Conservation (phyloP, 2,888 invertebrate species). For the Strigamia transsilvanica region DNA sequence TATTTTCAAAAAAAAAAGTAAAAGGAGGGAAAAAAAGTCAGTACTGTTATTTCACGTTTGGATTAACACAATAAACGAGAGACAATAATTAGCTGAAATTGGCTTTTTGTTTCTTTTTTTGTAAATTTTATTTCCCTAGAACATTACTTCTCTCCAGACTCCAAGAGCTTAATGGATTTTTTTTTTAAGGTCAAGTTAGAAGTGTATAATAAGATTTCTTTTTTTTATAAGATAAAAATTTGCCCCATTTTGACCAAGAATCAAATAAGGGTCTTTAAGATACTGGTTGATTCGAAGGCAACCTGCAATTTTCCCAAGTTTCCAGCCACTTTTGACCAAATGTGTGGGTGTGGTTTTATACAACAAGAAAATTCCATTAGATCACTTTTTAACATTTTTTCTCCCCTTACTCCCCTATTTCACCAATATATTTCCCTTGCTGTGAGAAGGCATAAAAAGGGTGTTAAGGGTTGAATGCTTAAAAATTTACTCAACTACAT, state of each 20-base stretch:
- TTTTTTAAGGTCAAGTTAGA: background rate
- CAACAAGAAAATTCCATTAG: slow-evolving; percentile 46
- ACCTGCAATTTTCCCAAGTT: slow-evolving; percentile 1
- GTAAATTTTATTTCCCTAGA: background rate
- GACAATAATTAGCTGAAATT: slow-evolving; percentile 30
- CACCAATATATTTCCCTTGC: slow-evolving; percentile 12
- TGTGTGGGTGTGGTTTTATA: slow-evolving; percentile 34
- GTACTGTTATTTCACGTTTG: slow-evolving; percentile 17
- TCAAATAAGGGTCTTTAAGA: background rate
- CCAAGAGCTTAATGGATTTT: background rate
- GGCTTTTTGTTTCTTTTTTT: background rate
- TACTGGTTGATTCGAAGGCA: slow-evolving; percentile 15
- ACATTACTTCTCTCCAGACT: background rate
- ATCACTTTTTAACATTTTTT: slow-evolving; percentile 40
- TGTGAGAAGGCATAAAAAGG: background rate
- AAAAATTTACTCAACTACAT: background rate
- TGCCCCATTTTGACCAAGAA: background rate
- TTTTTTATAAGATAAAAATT: background rate
- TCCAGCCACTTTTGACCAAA: slow-evolving; percentile 18
- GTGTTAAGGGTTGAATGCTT: slow-evolving; percentile 10
- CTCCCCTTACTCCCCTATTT: background rate
- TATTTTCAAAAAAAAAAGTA: slow-evolving; percentile 2
- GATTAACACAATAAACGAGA: slow-evolving; percentile 26
- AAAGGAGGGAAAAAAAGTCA: background rate
- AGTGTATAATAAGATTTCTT: no score